Evolutionary conservation across 2,888 invertebrate species (phyloP), one percentile per base, ranked within the genome.

Genomic region (Mactromeris polynyma): DNA sequence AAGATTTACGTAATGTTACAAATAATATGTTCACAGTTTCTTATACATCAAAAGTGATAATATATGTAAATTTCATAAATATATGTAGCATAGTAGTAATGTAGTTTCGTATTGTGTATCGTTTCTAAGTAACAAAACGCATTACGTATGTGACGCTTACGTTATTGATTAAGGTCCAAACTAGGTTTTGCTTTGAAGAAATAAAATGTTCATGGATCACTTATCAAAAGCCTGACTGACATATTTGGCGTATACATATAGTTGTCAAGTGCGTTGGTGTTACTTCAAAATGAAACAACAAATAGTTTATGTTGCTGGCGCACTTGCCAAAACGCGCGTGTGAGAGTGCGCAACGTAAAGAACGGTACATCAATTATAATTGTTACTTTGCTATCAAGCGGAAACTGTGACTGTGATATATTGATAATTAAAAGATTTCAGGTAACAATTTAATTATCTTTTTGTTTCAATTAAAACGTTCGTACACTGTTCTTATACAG

Each of bases 81-180:
- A n/a, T n/a, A n/a, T n/a, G n/a, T n/a, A n/a, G n/a, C n/a, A n/a
- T n/a, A n/a, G n/a, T n/a, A n/a, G n/a, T n/a, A n/a, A 46, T 46
- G 46, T 9, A 7, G 14, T 17, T 14, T 9, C 2, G 46, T 46
- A 14, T 46, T 46, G 17, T 46, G 46, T 7, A 46, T 64, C 58
- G 26, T 26, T 64, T 64, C 26, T 26, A 26, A 26, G 58, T 64
- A 26, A 64, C 58, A 26, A 64, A 26, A 64, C 26, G 58, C 26
- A 64, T 46, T 17, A 46, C 11, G 17, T 46, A 46, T 64, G 26
- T 64, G n/a, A 64, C n/a, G 58, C n/a, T 26, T 26, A 26, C 2
- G 36, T 73, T 73, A 73, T 73, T 73, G 73, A 73, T 73, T 73
- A 73, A 36, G 4, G 73, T 73, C 33, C 73, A 14, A 73, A 36